Evolutionary conservation across 2,888 invertebrate genomes (phyloP).

Genomic region (Marronus borbonicus): DNA sequence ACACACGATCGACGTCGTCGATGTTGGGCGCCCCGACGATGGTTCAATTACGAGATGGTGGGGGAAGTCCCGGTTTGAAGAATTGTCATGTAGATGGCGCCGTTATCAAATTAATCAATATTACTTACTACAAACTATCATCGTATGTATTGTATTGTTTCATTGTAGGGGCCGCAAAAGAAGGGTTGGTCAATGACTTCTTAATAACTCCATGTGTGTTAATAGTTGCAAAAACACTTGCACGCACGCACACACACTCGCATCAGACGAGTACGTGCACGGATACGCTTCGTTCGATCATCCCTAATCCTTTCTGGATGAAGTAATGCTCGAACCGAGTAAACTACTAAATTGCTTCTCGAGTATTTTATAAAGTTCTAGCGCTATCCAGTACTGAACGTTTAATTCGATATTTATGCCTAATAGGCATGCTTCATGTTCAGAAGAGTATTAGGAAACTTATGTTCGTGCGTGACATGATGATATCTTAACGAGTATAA

Average conservation of each 20-base stretch:
- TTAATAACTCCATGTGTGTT: slow-evolving; percentile 24
- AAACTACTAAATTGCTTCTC: slow-evolving; percentile 13
- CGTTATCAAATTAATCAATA: slow-evolving; percentile 56
- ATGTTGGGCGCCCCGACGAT: slow-evolving; percentile 58
- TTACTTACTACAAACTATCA: slow-evolving; percentile 40
- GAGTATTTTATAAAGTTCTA: neutral
- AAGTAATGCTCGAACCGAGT: neutral
- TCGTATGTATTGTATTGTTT: neutral
- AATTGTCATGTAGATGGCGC: slow-evolving; percentile 53
- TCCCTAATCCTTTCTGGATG: slow-evolving; percentile 13
- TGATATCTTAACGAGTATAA: no score
- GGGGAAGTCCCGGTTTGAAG: slow-evolving; percentile 48
- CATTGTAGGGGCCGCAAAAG: neutral
- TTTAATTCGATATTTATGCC: no score
- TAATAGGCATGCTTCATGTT: no score
- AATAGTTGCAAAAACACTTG: slow-evolving; percentile 24
- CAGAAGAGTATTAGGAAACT: no score
- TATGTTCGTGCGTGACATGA: no score
- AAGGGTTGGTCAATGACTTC: slow-evolving; percentile 49
- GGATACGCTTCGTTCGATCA: slow-evolving; percentile 27
- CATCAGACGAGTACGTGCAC: neutral
- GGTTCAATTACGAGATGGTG: slow-evolving; percentile 50
- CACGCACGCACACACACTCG: neutral
- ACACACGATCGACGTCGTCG: slow-evolving; percentile 57
- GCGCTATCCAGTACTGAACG: no score